These are phyloP conservation scores for Blastobasis lacticolella DNA, from an alignment of 2,888 invertebrate genomes.

Conservation along the genomic window DNA sequence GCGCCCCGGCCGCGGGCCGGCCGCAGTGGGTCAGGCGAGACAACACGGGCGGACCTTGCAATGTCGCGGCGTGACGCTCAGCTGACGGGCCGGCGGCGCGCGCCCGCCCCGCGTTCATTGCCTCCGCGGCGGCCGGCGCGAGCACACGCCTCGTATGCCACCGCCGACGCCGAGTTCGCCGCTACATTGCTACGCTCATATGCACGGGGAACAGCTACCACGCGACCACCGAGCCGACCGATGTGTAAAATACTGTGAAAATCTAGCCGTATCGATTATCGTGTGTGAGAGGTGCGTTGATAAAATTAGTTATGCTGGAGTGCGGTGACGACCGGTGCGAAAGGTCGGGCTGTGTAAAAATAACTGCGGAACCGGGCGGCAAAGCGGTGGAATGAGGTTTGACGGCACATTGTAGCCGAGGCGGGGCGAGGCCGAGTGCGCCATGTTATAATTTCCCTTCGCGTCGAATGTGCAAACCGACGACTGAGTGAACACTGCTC, in stretches of 20 bases:
- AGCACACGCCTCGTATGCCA: conserved; percentile 52
- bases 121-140: conserved; percentile 77
- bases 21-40: conserved; percentile 64
- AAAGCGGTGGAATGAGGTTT: conserved; percentile 72
- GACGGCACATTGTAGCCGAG: conserved; percentile 71
- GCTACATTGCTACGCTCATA: conserved; percentile 22
- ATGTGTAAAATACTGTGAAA: conserved; percentile 37
- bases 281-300: conserved; percentile 60
- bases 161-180: conserved; percentile 9
- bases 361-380: conserved; percentile 73
- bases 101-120: conserved; percentile 76
- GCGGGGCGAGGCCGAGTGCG: conserved; percentile 71
- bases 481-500: conserved; percentile 56
- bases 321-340: conserved; percentile 72
- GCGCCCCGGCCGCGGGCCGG: too few species aligned
- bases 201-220: conserved; percentile 14
- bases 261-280: conserved; percentile 26
- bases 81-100: conserved; percentile 64
- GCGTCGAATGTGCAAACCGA: conserved; percentile 68
- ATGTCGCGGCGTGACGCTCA: conserved; percentile 76
- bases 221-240: conserved; percentile 14
- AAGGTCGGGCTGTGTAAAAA: conserved; percentile 74
- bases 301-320: conserved; percentile 51
- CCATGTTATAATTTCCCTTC: conserved; percentile 73
- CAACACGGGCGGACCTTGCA: conserved; percentile 73